Percentiles rank a stretch among this genome's conserved stretches.
phyloP scores from a whole-genome alignment of 2,888 invertebrate species.

The Nephrotoma guestfalica region DNA sequence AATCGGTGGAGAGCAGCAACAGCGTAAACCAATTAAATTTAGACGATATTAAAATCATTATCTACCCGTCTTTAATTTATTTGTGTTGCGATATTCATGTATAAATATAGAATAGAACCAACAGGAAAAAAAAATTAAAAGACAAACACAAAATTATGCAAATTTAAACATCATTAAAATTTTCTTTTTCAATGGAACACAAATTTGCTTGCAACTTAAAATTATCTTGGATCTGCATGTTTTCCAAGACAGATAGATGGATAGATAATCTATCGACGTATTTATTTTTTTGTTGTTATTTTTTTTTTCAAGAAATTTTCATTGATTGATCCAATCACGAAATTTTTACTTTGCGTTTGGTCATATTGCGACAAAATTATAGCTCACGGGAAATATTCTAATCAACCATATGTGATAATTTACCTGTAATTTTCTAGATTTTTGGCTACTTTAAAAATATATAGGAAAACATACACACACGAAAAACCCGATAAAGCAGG shows the following conservation, averaged over 20 bases:
- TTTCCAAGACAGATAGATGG: not conserved
- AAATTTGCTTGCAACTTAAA: not conserved
- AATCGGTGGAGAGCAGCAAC: not conserved
- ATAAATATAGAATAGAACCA: not conserved
- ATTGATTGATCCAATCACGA: not conserved
- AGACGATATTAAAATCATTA: not conserved
- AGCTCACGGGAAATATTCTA: not conserved
- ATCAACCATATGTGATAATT: not conserved
- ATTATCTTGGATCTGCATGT: not conserved
- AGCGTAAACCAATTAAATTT: not conserved
- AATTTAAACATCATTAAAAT: not conserved
- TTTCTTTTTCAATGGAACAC: not conserved
- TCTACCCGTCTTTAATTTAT: not conserved
- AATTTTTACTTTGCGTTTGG: not conserved
- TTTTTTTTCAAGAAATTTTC: not conserved
- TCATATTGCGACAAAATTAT: not conserved
- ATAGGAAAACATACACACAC: not conserved
- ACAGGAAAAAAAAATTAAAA: not conserved
- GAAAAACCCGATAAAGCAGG: not conserved
- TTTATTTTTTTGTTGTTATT: not conserved
- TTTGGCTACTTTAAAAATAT: not conserved
- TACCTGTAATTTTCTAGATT: not conserved
- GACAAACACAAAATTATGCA: not conserved
- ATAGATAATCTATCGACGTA: not conserved
- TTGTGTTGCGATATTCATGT: not conserved